phyloP scores from a whole-genome alignment of 2,797 vertebrate species.

The Chloroceryle amazona region DNA sequence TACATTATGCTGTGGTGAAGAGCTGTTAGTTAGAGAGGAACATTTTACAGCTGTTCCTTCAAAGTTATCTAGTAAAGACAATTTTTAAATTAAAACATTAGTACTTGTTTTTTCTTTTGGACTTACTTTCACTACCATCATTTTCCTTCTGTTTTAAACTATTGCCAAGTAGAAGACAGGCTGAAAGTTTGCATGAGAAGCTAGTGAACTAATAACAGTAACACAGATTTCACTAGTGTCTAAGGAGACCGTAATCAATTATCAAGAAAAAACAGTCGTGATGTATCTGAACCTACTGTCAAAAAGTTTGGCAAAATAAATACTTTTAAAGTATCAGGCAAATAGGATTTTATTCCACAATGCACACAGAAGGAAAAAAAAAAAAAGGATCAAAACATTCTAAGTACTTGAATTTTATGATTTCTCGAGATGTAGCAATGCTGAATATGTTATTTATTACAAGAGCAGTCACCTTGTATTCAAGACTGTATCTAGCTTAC shows the following conservation, averaged over 20 bases:
- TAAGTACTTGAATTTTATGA: not conserved
- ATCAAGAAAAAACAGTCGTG: not conserved
- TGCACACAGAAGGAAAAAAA: not conserved
- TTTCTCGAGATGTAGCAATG: not conserved
- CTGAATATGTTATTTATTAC: not conserved
- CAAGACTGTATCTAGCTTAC: not conserved
- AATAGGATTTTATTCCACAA: not conserved
- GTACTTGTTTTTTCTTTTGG: not conserved
- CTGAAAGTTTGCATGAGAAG: not conserved
- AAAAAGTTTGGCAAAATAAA: not conserved
- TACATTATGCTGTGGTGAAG: not conserved
- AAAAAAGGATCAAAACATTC: not conserved
- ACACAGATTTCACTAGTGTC: not conserved
- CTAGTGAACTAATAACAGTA: not conserved
- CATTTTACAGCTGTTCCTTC: not conserved
- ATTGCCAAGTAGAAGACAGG: not conserved
- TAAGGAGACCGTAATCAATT: not conserved
- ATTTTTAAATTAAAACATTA: not conserved
- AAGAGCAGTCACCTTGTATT: not conserved
- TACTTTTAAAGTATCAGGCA: not conserved
- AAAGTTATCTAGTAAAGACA: not conserved
- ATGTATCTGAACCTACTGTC: not conserved
- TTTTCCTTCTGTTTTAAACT: not conserved
- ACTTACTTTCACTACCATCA: not conserved
- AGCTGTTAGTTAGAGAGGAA: not conserved